Evolutionary conservation across 2,797 vertebrate species (phyloP).

Genomic region (Darevskia mixta): DNA sequence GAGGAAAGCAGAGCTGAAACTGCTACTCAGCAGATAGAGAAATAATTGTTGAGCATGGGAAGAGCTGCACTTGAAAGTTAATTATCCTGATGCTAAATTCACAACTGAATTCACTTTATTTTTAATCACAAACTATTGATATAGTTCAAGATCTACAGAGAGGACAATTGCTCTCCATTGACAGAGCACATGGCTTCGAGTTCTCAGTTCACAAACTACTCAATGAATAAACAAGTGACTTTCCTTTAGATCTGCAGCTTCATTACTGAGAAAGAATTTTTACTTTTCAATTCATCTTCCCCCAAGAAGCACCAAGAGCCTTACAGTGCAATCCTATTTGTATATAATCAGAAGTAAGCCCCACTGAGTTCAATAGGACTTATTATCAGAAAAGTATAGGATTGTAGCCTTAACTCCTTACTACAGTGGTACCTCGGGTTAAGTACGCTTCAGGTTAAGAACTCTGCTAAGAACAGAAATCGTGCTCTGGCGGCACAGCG

Average conservation of each 20-base stretch:
- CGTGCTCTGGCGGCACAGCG: too few species aligned
- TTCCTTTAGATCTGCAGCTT: not conserved
- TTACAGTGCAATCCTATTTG: not conserved
- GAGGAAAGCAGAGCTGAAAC: constrained; percentile 30
- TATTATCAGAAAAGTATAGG: too few species aligned
- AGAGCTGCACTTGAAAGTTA: not conserved
- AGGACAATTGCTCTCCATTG: not conserved
- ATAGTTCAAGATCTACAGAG: not conserved
- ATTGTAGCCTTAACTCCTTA: too few species aligned
- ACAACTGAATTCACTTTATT: not conserved
- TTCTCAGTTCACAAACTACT: accelerated
- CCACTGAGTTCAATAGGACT: too few species aligned
- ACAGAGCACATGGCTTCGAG: not conserved
- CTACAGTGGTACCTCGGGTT: too few species aligned
- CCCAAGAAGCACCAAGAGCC: not conserved
- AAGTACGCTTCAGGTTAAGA: too few species aligned
- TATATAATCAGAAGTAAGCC: too few species aligned
- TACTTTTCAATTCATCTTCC: accelerated
- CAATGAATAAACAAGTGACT: accelerated
- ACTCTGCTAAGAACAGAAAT: too few species aligned
- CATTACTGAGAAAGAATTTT: accelerated
- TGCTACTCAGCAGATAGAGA: not conserved
- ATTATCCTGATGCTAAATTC: not conserved
- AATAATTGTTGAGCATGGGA: not conserved
- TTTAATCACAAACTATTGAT: not conserved